A percentile compares a stretch with the other conserved stretches of the same genome.
phyloP scores from a whole-genome alignment of 2,888 invertebrate species.

The Drosophila leonis region DNA sequence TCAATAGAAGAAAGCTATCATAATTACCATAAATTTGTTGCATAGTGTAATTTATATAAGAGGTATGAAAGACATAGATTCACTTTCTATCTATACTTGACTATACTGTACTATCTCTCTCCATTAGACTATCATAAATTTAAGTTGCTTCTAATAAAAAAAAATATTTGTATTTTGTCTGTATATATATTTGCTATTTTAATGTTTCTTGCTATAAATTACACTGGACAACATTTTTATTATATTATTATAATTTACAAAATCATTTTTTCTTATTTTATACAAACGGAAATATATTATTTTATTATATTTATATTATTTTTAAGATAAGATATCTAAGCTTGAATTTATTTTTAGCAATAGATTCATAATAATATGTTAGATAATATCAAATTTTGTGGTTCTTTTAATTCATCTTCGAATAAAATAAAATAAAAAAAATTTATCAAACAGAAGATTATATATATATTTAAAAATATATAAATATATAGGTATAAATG shows the following conservation, averaged over 20 bases:
- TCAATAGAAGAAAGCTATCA: background rate
- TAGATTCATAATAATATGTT: too few species aligned
- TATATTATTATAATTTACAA: background rate
- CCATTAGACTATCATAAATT: background rate
- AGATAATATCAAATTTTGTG: too few species aligned
- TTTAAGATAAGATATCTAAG: background rate
- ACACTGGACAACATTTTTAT: conserved; percentile 3
- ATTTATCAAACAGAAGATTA: background rate
- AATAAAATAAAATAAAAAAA: background rate
- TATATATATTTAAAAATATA: too few species aligned
- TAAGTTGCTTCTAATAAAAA: background rate
- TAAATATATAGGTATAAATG: too few species aligned
- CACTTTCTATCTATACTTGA: background rate
- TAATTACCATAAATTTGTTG: background rate
- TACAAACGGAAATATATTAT: too few species aligned
- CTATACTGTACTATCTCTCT: background rate
- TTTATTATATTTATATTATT: background rate
- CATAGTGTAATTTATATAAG: background rate
- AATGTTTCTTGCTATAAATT: background rate
- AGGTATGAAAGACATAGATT: background rate
- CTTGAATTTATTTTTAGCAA: too few species aligned
- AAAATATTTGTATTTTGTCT: background rate
- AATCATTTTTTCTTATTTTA: background rate
- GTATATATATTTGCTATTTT: background rate
- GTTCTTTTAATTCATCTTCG: too few species aligned